phyloP scores from a whole-genome alignment of 53 echinoderm and acorn worm species.

The Stichopus horrens region DNA sequence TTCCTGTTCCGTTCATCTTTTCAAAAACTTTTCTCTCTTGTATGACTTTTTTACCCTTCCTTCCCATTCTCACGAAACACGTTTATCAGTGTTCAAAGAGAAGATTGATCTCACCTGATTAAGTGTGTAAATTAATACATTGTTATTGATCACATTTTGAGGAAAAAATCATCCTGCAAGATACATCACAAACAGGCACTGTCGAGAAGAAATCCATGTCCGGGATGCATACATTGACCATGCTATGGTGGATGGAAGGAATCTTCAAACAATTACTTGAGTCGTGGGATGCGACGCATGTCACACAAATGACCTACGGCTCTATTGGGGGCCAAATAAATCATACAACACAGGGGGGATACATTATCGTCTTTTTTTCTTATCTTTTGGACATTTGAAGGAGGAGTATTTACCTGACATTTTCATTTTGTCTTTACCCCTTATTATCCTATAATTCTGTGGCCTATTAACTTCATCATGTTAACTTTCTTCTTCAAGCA shows the following conservation, averaged over 20 bases:
- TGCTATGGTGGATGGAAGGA: background rate
- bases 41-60: no score
- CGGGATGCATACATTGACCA: conserved; percentile 3
- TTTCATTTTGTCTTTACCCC: no score
- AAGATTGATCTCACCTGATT: conserved; percentile 26
- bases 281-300: background rate
- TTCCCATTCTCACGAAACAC: background rate
- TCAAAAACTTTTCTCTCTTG: no score
- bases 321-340: background rate
- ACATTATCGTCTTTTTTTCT: no score
- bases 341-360: no score
- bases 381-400: no score
- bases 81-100: background rate
- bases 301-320: background rate
- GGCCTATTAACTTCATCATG: no score
- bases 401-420: no score
- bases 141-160: conserved; percentile 27
- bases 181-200: background rate
- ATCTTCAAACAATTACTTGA: background rate
- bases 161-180: background rate
- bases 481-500: no score
- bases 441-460: no score
- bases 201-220: background rate
- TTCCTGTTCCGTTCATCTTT: no score
- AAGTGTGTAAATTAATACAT: conserved; percentile 32